Evolutionary conservation across 2,113 vertebrate genomes (phyloP).

Genomic region (Oreochromis tanganicae): DNA sequence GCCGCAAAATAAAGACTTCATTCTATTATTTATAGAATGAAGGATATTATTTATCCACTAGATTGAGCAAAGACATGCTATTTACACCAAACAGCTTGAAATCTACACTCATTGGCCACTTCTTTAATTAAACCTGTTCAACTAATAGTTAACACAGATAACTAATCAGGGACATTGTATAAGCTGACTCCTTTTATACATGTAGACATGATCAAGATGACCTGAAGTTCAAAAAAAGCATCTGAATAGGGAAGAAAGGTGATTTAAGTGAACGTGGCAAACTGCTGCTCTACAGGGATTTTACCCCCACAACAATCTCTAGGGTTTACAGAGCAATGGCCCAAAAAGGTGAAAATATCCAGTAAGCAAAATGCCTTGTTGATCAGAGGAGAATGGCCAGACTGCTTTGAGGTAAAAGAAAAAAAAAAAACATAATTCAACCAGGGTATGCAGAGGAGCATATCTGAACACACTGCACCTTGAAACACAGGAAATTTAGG

Average conservation of each 20-base stretch:
- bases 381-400: neutral
- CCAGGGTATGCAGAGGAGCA: neutral
- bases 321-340: neutral
- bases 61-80: neutral
- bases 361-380: neutral
- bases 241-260: neutral
- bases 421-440: neutral
- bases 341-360: neutral
- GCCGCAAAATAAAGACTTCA: rapidly evolving
- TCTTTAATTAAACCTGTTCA: neutral
- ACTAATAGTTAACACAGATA: neutral
- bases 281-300: neutral
- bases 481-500: neutral
- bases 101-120: neutral
- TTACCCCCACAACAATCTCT: neutral
- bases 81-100: neutral
- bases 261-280: neutral
- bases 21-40: neutral
- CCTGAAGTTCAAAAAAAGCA: neutral
- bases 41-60: neutral
- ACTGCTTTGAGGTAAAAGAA: neutral
- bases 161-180: neutral
- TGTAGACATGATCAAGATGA: neutral
- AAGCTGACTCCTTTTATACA: neutral
- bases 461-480: rapidly evolving